phyloP scores from a whole-genome alignment of 53 echinoderm and acorn worm species.

The Mesocentrotus franciscanus region DNA sequence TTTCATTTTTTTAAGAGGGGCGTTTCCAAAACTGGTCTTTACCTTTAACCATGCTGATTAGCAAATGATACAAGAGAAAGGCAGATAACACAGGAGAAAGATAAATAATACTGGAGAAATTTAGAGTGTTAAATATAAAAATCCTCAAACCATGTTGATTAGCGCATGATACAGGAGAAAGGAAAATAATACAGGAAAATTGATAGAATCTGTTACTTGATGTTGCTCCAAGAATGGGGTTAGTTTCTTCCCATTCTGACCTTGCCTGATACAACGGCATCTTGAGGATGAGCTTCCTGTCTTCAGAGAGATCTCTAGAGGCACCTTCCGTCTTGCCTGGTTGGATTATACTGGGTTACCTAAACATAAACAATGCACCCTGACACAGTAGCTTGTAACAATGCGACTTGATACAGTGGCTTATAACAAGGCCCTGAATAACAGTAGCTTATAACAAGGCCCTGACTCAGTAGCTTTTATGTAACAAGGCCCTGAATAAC shows the following conservation, averaged over 20 bases:
- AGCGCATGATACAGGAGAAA: background rate
- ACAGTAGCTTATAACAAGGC: background rate
- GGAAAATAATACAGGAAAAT: background rate
- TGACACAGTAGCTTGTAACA: conserved; percentile 2
- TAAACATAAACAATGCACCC: background rate
- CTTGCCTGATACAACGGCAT: background rate
- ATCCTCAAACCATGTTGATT: background rate
- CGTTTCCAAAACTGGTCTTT: too few relatives aligned
- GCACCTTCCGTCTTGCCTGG: background rate
- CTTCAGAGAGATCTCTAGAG: background rate
- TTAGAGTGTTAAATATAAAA: too few relatives aligned
- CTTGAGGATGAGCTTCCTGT: conserved; percentile 6
- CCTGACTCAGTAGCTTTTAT: background rate
- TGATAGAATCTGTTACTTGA: background rate
- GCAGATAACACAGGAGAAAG: too few relatives aligned
- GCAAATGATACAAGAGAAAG: background rate
- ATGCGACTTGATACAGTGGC: background rate
- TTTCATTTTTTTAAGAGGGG: too few relatives aligned
- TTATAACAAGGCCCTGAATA: background rate
- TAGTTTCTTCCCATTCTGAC: background rate
- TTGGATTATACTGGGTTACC: background rate
- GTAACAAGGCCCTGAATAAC: background rate
- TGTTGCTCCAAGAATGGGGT: background rate
- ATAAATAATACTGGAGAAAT: too few relatives aligned
- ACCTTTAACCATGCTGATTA: background rate